Evolutionary conservation across 2,797 vertebrate genomes (phyloP), one percentile per base, ranked within the genome.

Genomic region (Schizothorax lantsangensis): DNA sequence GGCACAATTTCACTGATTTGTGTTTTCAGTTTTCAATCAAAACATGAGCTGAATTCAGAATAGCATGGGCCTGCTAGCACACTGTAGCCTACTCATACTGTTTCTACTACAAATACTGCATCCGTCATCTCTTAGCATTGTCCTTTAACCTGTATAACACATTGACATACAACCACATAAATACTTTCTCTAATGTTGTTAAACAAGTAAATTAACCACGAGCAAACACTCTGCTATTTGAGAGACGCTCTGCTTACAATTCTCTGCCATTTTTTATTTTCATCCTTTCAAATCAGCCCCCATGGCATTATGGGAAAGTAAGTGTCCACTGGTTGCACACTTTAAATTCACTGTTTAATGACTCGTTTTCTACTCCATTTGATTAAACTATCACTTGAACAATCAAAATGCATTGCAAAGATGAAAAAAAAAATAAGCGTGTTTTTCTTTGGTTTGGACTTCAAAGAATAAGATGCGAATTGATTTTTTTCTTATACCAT

Each of bases 1-100:
- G 85, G 93, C 94, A 95, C 92, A 90, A 92, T 92, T 77, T 87
- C 90, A 91, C 94, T 92, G 90, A 87, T 69, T 78, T 88, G 88
- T 93, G 91, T 90, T 89, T 88, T 88, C 82, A 78, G 4, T 0
- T 30, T 30, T 73, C 72, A 72, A 66, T 40, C 12, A 12, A 54
- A 66, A 66, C 62, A 64, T 15, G 62, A 30, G 26, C 5, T 62
- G 59, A 62, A 26, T 14, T 62, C n/a, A 62, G n/a, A 26, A 12
- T n/a, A 59, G 57, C 59, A 26, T 4, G 11, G 26, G 62, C 26
- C 26, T 30, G 12, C 59, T 26, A 64, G 62, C 26, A 30, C 6
- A 66, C 26, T 30, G 26, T 64, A 59, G 54, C 54, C 57, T 59
- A 30, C 14, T 66, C 26, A 66, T 15, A 6, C 12, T 59, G 54